phyloP scores from a whole-genome alignment of 2,888 invertebrate genomes.

The Alviniconcha strummeri region DNA sequence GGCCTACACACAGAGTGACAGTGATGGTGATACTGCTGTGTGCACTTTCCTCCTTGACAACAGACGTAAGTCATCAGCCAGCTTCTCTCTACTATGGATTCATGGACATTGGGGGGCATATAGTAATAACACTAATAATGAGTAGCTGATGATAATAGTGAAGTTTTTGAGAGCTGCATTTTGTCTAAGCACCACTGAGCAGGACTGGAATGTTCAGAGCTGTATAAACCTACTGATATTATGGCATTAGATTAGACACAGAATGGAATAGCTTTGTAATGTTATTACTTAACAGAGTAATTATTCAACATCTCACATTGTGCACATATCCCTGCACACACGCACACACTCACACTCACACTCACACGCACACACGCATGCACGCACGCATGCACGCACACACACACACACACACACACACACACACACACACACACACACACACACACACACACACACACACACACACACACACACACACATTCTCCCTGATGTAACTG shows the following conservation, averaged over 20 bases:
- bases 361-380: background rate
- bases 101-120: too few relatives aligned
- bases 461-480: background rate
- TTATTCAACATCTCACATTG: too few relatives aligned
- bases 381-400: too few relatives aligned
- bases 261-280: too few relatives aligned
- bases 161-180: too few relatives aligned
- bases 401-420: background rate
- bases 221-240: too few relatives aligned
- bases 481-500: background rate
- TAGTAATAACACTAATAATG: too few relatives aligned
- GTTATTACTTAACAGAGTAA: too few relatives aligned
- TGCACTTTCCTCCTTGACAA: slow-evolving; percentile 96
- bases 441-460: background rate
- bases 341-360: background rate
- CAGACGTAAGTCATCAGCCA: slow-evolving; percentile 49
- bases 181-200: too few relatives aligned
- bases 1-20: slow-evolving; percentile 88
- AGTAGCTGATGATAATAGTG: too few relatives aligned
- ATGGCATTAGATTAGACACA: too few relatives aligned
- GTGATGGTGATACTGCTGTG: slow-evolving; percentile 96
- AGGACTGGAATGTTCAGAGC: too few relatives aligned
- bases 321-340: background rate
- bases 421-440: background rate
- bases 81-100: background rate